A percentile compares a stretch with the other conserved stretches of the same genome.
phyloP scores from a whole-genome alignment of 2,888 invertebrate species.

The Macroteleia sp. region DNA sequence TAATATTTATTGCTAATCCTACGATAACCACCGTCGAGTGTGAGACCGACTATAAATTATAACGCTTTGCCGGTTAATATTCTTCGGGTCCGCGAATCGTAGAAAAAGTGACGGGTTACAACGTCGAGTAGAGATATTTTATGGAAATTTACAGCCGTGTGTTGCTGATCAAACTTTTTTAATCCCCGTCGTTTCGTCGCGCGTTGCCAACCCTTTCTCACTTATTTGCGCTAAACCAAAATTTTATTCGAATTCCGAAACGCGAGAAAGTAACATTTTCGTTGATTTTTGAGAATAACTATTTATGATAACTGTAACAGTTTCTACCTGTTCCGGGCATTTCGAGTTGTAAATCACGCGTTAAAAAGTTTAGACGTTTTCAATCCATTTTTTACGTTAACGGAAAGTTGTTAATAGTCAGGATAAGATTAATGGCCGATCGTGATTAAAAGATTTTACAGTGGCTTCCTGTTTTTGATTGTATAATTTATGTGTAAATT shows the following conservation, averaged over 20 bases:
- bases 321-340: no score
- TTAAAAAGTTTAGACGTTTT: constrained; percentile 40
- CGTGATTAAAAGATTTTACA: constrained; percentile 46
- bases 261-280: not conserved
- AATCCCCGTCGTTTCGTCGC: constrained; percentile 13
- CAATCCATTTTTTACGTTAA: constrained; percentile 39
- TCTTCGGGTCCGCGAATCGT: constrained; percentile 42
- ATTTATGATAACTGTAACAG: not conserved
- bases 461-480: constrained; percentile 57
- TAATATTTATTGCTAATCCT: constrained; percentile 58
- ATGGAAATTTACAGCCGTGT: constrained; percentile 46
- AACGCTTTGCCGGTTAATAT: constrained; percentile 53
- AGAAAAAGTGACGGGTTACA: constrained; percentile 51
- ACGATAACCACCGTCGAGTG: constrained; percentile 49
- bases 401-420: constrained; percentile 51
- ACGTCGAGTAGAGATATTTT: constrained; percentile 40
- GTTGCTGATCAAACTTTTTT: constrained; percentile 23
- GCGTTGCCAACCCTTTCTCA: constrained; percentile 1
- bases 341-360: constrained; percentile 33
- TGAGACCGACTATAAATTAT: constrained; percentile 51
- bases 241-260: not conserved
- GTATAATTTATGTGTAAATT: constrained; percentile 55
- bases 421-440: constrained; percentile 47
- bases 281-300: not conserved
- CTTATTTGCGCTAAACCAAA: not conserved